Percentiles rank a stretch among this genome's conserved stretches.
These are phyloP conservation scores for Ephestia elutella DNA, from an alignment of 1,140 invertebrate species.

Conservation along the genomic window DNA sequence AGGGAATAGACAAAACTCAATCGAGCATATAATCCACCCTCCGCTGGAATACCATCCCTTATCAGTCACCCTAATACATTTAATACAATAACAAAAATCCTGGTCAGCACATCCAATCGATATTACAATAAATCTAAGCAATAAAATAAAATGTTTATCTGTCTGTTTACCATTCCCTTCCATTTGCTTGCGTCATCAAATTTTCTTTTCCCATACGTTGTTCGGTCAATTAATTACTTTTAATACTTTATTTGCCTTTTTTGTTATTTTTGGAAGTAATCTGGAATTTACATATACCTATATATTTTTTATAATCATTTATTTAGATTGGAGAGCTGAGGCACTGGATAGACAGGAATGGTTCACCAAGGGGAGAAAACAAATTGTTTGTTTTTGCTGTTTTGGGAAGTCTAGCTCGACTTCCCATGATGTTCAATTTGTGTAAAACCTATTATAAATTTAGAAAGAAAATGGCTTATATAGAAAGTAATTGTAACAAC, in stretches of 20 bases:
- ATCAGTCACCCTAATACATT: conserved; percentile 1
- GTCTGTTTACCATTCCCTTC: background rate
- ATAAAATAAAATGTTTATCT: conserved; percentile 4
- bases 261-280: too few relatives aligned
- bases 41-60: background rate
- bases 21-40: background rate
- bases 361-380: too few relatives aligned
- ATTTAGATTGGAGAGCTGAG: too few relatives aligned
- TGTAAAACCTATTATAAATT: too few relatives aligned
- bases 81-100: background rate
- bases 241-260: background rate
- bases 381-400: too few relatives aligned
- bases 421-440: too few relatives aligned
- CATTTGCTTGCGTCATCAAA: background rate
- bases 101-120: background rate
- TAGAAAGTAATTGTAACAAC: too few relatives aligned
- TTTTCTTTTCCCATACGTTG: background rate
- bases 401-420: too few relatives aligned
- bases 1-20: background rate
- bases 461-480: too few relatives aligned
- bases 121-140: background rate
- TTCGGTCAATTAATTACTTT: background rate
- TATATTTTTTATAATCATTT: too few relatives aligned
- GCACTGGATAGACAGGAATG: too few relatives aligned
- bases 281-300: too few relatives aligned